Evolutionary conservation across 2,888 invertebrate genomes (phyloP).

Genomic region (Fragum sueziense): DNA sequence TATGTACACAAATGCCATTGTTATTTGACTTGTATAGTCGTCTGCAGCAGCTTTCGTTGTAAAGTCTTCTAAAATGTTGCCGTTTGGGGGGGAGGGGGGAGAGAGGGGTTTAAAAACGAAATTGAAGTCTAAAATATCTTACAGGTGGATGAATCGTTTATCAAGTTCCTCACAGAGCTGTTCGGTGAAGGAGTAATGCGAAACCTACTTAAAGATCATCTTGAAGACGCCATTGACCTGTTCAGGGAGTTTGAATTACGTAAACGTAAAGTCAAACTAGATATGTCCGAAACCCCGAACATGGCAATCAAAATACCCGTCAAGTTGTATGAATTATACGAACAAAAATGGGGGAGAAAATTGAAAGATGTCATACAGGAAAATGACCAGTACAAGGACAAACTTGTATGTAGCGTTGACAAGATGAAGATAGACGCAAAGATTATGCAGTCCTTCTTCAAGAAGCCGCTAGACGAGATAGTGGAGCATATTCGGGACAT

Average conservation of each 20-base stretch:
- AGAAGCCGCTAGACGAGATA: constrained; percentile 36
- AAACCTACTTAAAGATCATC: constrained; percentile 31
- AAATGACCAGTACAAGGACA: constrained; percentile 40
- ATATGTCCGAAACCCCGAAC: constrained; percentile 39
- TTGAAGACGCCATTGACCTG: constrained; percentile 52
- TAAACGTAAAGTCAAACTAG: constrained; percentile 40
- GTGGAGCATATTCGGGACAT: constrained; percentile 54
- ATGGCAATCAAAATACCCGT: constrained; percentile 48
- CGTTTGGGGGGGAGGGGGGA: too few relatives aligned
- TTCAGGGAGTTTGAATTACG: constrained; percentile 48
- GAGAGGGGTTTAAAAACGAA: too few relatives aligned
- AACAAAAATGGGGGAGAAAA: constrained; percentile 11
- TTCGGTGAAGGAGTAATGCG: constrained; percentile 46
- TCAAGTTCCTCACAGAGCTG: constrained; percentile 37
- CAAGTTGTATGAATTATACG: constrained; percentile 36
- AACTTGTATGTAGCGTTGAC: constrained; percentile 33
- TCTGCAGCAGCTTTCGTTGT: too few relatives aligned
- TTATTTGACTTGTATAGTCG: too few relatives aligned
- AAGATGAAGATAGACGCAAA: constrained; percentile 51
- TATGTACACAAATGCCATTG: too few relatives aligned
- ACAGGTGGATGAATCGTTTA: constrained; percentile 52
- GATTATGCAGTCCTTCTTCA: constrained; percentile 51
- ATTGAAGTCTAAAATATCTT: too few relatives aligned
- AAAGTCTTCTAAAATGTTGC: too few relatives aligned
- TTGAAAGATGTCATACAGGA: constrained; percentile 24